A percentile compares a stretch with the other conserved stretches of the same genome.
phyloP scores from a whole-genome alignment of 2,797 vertebrate genomes.

The Neoniphon sammara region DNA sequence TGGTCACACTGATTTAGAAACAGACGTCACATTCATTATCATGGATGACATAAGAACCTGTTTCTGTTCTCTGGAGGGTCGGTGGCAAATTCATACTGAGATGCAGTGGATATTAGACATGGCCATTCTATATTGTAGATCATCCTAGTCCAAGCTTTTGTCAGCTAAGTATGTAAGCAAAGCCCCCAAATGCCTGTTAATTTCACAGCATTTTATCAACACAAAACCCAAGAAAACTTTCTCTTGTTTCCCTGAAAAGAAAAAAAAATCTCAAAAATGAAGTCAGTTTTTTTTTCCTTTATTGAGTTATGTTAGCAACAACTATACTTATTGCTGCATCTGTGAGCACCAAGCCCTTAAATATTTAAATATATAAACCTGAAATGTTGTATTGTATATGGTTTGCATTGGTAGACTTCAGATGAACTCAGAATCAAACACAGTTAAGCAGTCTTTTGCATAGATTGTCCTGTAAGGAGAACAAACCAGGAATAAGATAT shows the following conservation, averaged over 20 bases:
- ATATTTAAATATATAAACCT: conserved; percentile 51
- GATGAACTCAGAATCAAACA: conserved; percentile 13
- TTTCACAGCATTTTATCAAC: conserved; percentile 11
- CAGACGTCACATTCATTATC: conserved; percentile 58
- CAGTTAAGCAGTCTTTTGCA: conserved; percentile 57
- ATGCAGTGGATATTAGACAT: conserved; percentile 62
- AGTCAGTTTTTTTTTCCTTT: conserved; percentile 16
- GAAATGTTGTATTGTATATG: conserved; percentile 17
- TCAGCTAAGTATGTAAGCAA: conserved; percentile 25
- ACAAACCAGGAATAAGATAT: not conserved
- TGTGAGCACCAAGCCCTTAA: conserved; percentile 1
- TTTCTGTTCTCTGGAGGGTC: conserved; percentile 61
- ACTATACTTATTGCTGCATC: not conserved
- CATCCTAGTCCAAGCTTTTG: conserved; percentile 47
- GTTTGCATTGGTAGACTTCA: conserved; percentile 11
- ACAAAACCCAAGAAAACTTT: not conserved
- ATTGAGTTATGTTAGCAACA: conserved; percentile 11
- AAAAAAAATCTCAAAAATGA: conserved; percentile 6
- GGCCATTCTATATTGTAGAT: conserved; percentile 59
- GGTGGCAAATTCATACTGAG: conserved; percentile 73
- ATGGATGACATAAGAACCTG: conserved; percentile 43
- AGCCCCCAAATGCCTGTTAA: conserved; percentile 34
- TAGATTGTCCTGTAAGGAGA: conserved; percentile 43
- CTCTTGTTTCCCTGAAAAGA: not conserved
- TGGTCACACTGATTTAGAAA: conserved; percentile 34